phyloP scores from a whole-genome alignment of 92 coral and sea anemone species.

The Parazoanthus atlanticus region DNA sequence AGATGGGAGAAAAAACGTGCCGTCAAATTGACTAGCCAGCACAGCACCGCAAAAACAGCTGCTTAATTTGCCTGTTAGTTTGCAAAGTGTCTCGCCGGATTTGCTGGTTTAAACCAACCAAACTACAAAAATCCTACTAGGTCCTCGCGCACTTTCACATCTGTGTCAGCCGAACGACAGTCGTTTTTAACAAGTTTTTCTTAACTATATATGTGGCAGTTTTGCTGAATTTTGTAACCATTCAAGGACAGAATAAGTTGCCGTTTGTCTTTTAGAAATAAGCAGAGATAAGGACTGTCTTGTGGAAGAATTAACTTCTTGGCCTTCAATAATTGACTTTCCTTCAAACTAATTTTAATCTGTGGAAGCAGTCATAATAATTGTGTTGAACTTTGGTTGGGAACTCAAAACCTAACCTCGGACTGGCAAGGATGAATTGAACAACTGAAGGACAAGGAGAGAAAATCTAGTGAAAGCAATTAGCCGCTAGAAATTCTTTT shows the following conservation, averaged over 20 bases:
- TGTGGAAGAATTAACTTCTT: not conserved
- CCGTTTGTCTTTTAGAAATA: too few relatives aligned
- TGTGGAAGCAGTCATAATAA: not conserved
- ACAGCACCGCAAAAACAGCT: not conserved
- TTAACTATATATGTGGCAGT: not conserved
- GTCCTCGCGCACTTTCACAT: too few relatives aligned
- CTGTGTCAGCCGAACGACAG: not conserved
- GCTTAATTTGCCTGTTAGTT: not conserved
- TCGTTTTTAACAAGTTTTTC: not conserved
- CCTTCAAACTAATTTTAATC: not conserved
- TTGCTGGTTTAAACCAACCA: not conserved
- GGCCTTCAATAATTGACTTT: not conserved
- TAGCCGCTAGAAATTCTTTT: not conserved
- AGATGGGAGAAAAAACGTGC: not conserved
- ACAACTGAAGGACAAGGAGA: not conserved
- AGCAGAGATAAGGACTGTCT: not conserved
- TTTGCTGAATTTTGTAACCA: not conserved
- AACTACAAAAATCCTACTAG: not conserved
- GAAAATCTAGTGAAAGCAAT: not conserved
- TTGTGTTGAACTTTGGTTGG: not conserved
- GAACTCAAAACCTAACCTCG: not conserved
- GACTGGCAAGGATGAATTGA: not conserved
- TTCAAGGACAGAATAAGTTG: not conserved
- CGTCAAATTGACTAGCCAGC: constrained; percentile 10
- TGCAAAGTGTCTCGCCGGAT: not conserved